Percentiles rank a stretch among this genome's conserved stretches.
These are phyloP conservation scores for Cataglyphis albicans DNA, from an alignment of 2,888 invertebrate genomes.

Conservation along the genomic window DNA sequence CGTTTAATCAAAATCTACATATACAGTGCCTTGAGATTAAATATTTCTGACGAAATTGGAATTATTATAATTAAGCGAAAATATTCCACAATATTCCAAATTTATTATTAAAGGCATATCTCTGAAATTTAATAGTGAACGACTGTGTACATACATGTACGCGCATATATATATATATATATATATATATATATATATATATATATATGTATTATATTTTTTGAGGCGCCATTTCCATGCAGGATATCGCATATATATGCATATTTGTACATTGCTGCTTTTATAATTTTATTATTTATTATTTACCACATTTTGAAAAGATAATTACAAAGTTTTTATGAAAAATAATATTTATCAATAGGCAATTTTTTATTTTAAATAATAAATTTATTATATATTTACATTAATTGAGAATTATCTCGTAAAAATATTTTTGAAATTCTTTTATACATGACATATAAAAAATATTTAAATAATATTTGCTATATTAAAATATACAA, in stretches of 20 bases:
- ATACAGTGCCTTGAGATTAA: neutral
- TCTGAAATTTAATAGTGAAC: constrained; percentile 3
- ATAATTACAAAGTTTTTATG: neutral
- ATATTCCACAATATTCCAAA: neutral
- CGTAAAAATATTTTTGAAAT: neutral
- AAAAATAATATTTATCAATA: neutral
- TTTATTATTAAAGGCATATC: neutral
- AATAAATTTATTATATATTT: neutral
- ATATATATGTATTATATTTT: constrained; percentile 14
- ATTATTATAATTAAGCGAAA: constrained; percentile 17
- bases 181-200: neutral
- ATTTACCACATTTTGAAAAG: neutral
- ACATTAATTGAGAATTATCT: neutral
- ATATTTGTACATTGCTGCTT: neutral
- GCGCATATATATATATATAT: neutral
- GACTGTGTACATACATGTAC: neutral
- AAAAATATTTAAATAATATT: neutral
- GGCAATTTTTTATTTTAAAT: neutral
- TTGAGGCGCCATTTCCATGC: neutral
- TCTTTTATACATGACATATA: neutral
- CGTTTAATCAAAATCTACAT: constrained; percentile 9
- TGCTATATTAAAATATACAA: neutral
- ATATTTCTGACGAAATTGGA: constrained; percentile 4
- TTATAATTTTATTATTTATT: constrained; percentile 27
- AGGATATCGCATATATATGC: constrained; percentile 5